Base-by-base conservation (phyloP, 2,797 vertebrate species). In the Echiichthys vipera region DNA sequence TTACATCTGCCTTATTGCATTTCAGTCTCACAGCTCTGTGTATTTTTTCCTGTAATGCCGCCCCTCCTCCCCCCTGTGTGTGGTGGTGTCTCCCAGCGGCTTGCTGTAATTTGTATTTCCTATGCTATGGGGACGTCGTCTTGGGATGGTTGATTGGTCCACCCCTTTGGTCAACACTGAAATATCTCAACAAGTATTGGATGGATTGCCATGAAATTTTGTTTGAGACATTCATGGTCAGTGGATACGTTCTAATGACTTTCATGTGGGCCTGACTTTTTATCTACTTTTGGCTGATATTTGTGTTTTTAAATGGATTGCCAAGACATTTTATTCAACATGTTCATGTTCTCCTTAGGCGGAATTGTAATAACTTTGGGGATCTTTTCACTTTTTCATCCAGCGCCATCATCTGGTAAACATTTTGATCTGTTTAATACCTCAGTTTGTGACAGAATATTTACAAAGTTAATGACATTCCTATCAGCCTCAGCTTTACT, bases 1-100 rank as follows among this genome's bases (percentile, higher is more conserved):
- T 71, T 65, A 30, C 58, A 50, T 67, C 74, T 57, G 77, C 55
- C n/a, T 78, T 83, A 77, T 80, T 85, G 58, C 54, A 74, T 80
- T 76, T 84, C 65, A 65, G 11, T 78, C 47, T 62, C 27, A 5
- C 64, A 34, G 46, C 54, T 65, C 50, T 71, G 58, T 59, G 17
- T 37, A 22, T 36, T 36, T 40, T 50, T n/a, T n/a, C 27, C 55
- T 78, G 15, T 4, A 15, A 30, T 51, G 13, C n/a, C 34, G n/a
- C n/a, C 25, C 15, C 17, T 27, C 39, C 36, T 8, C 43, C 18
- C 37, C 40, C 18, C 14, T 13, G 18, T 29, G 25, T 68, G 45
- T n/a, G 18, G 29, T 20, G 51, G 50, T 53, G 13, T 61, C 25
- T 50, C 54, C 51, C 37, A 15, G 22, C 8, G 20, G 40, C 5